Conservation (phyloP, 2,797 vertebrate genomes). For the Poecilia velifera region DNA sequence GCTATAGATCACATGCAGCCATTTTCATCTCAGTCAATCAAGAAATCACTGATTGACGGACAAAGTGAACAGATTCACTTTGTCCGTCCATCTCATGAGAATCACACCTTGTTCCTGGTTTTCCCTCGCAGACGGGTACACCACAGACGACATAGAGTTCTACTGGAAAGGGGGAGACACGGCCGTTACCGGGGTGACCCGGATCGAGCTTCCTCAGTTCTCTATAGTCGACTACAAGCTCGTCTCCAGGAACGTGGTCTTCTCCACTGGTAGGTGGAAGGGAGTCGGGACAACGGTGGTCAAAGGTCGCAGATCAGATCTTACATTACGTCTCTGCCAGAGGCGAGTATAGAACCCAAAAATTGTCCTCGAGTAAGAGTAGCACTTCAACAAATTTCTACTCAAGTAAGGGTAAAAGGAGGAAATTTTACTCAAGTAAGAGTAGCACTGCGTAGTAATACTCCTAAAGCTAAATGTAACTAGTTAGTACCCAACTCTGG, state of each 20-base stretch:
- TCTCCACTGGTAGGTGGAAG: constrained; percentile 89
- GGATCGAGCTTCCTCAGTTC: constrained; percentile 97
- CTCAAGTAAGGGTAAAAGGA: too few species aligned
- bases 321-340: not conserved
- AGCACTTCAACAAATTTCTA: too few species aligned
- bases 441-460: too few species aligned
- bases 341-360: too few species aligned
- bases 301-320: too few species aligned
- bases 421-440: too few species aligned
- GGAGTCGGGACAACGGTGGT: not conserved
- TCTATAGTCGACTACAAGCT: constrained; percentile 95
- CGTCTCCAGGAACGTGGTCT: constrained; percentile 96
- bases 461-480: too few species aligned
- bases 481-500: too few species aligned
- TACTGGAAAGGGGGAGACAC: constrained; percentile 96
- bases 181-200: constrained; percentile 92
- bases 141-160: constrained; percentile 97
- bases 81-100: constrained; percentile 5
- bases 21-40: constrained; percentile 55
- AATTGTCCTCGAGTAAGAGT: too few species aligned
- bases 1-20: constrained; percentile 21
- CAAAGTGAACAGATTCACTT: constrained; percentile 19
- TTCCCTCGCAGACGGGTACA: constrained; percentile 89
- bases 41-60: constrained; percentile 31
- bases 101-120: not conserved